Conservation (phyloP, 30 jellyfish, hydroid and myxozoan genomes). For the Aurelia sp. region DNA sequence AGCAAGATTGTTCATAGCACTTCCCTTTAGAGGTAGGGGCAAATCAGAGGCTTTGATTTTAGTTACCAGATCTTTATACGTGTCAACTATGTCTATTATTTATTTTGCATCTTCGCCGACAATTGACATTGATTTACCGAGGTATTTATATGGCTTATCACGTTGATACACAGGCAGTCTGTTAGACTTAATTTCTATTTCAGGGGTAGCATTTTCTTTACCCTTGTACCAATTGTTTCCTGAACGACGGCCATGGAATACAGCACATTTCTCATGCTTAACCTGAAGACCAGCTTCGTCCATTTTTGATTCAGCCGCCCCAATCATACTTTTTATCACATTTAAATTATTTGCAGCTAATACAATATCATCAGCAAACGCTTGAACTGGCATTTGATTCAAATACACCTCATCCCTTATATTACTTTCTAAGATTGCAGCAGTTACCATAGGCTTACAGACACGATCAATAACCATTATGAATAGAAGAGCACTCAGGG, state of each 20-base stretch:
- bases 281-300: constrained; percentile 28
- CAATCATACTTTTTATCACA: constrained; percentile 22
- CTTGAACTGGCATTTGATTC: constrained; percentile 14
- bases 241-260: constrained; percentile 12
- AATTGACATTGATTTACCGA: background rate
- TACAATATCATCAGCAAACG: constrained; percentile 38
- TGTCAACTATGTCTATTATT: constrained; percentile 11
- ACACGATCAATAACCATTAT: background rate
- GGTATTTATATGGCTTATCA: constrained; percentile 12
- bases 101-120: constrained; percentile 46
- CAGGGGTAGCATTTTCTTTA: too few relatives aligned
- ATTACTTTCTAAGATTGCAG: background rate
- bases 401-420: background rate
- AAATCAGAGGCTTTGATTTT: background rate
- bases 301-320: constrained; percentile 3
- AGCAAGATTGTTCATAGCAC: constrained; percentile 65
- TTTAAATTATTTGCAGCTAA: background rate
- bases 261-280: constrained; percentile 28
- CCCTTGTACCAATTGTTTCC: too few relatives aligned
- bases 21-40: constrained; percentile 22
- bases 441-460: constrained; percentile 12
- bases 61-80: constrained; percentile 14
- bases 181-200: background rate
- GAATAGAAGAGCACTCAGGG: constrained; percentile 6
- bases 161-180: background rate